phyloP scores from a whole-genome alignment of 1,140 invertebrate genomes.

The Armadillidium nasatum region DNA sequence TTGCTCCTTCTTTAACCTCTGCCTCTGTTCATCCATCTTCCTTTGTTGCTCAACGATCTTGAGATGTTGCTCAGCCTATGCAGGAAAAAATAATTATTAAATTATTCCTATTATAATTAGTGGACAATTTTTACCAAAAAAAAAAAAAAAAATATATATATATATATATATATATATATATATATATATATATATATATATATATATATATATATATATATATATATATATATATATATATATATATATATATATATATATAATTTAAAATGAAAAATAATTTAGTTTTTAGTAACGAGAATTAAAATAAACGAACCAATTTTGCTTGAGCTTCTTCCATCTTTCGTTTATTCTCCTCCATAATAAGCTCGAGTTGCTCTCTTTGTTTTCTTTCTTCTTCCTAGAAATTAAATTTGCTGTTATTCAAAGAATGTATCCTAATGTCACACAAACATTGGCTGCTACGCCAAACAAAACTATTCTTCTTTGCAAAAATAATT shows the following conservation, averaged over 20 bases:
- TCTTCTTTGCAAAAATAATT: background rate
- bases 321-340: conserved; percentile 94
- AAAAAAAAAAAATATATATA: background rate
- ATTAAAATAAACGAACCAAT: conserved; percentile 67
- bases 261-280: too few species aligned
- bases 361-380: conserved; percentile 88
- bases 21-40: conserved; percentile 89
- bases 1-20: conserved; percentile 85
- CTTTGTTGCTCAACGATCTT: conserved; percentile 95
- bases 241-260: too few species aligned
- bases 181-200: too few species aligned
- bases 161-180: background rate
- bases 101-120: background rate
- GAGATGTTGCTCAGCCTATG: conserved; percentile 92
- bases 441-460: background rate
- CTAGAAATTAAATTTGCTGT: conserved; percentile 55
- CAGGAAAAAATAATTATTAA: conserved; percentile 37
- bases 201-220: too few species aligned
- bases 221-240: too few species aligned
- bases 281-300: too few species aligned
- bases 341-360: conserved; percentile 96
- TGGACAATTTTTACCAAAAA: too few species aligned
- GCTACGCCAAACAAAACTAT: background rate
- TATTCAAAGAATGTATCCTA: conserved; percentile 11
- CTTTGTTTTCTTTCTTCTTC: conserved; percentile 92